Evolutionary conservation across 2,797 vertebrate genomes (phyloP).

Genomic region (Garrulus glandarius): DNA sequence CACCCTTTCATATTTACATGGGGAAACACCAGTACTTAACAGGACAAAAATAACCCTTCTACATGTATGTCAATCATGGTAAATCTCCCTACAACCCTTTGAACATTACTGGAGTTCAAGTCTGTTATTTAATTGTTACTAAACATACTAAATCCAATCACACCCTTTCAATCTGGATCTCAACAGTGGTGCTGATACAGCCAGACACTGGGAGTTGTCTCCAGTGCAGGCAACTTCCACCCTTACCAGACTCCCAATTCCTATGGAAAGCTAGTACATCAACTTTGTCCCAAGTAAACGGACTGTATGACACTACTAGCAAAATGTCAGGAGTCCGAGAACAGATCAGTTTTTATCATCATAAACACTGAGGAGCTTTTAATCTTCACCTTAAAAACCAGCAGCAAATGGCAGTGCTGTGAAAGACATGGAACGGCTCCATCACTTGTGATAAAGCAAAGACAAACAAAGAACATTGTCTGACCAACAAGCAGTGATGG

Average conservation of each 20-base stretch:
- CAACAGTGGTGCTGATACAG: not conserved
- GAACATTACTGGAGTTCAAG: not conserved
- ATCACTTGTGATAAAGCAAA: not conserved
- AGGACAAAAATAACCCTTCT: constrained; percentile 31
- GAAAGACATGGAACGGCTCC: fast-evolving
- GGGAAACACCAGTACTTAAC: constrained; percentile 12
- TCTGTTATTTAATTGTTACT: constrained; percentile 23
- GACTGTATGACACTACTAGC: not conserved
- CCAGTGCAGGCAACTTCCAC: not conserved
- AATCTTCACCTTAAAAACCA: not conserved
- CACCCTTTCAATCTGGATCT: not conserved
- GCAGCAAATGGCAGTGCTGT: not conserved
- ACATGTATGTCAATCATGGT: not conserved
- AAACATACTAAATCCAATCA: not conserved
- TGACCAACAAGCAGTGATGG: not conserved
- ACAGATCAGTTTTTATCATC: not conserved
- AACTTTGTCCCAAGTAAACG: not conserved
- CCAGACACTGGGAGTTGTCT: not conserved
- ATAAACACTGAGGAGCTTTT: not conserved
- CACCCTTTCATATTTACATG: not conserved
- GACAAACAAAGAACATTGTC: not conserved
- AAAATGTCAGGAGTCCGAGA: not conserved
- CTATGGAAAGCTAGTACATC: not conserved
- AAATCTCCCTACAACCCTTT: constrained; percentile 32
- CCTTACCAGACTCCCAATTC: not conserved